Evolutionary conservation across 2,888 invertebrate genomes (phyloP).

Genomic region (Leptinotarsa rubiginosa): DNA sequence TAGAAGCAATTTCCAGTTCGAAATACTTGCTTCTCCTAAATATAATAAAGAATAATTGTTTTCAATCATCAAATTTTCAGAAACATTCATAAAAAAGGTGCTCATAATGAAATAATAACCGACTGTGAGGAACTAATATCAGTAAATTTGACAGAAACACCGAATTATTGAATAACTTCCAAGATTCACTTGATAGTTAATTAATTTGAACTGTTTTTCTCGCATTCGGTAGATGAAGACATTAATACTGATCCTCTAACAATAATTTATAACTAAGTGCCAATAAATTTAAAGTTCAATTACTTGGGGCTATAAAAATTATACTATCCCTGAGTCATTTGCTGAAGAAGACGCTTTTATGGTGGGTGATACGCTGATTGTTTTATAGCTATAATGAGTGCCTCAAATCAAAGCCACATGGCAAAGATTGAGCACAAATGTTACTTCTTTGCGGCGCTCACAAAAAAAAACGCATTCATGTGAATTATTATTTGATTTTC

Average conservation of each 20-base stretch:
- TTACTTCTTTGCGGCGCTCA: too few species aligned
- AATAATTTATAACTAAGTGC: slow-evolving; percentile 29
- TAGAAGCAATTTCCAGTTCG: too few species aligned
- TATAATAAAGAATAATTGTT: too few species aligned
- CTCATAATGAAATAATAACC: not conserved
- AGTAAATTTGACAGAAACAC: not conserved
- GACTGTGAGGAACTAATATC: not conserved
- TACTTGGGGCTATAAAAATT: slow-evolving; percentile 36
- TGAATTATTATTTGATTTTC: too few species aligned
- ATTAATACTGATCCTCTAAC: slow-evolving; percentile 33
- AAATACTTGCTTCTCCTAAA: too few species aligned
- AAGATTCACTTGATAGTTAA: slow-evolving; percentile 18
- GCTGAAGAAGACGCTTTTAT: not conserved
- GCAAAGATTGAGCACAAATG: too few species aligned
- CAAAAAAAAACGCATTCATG: too few species aligned
- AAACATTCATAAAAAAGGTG: too few species aligned
- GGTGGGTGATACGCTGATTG: not conserved
- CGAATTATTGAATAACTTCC: not conserved
- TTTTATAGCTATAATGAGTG: not conserved
- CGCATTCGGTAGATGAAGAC: slow-evolving; percentile 27
- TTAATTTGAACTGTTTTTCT: slow-evolving; percentile 32
- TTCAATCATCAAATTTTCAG: too few species aligned
- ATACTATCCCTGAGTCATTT: slow-evolving; percentile 13
- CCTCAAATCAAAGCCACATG: too few species aligned
- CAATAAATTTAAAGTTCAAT: slow-evolving; percentile 35